These are phyloP conservation scores for Coecobrya sp. DNA, from an alignment of 2,888 invertebrate species.

Conservation along the genomic window DNA sequence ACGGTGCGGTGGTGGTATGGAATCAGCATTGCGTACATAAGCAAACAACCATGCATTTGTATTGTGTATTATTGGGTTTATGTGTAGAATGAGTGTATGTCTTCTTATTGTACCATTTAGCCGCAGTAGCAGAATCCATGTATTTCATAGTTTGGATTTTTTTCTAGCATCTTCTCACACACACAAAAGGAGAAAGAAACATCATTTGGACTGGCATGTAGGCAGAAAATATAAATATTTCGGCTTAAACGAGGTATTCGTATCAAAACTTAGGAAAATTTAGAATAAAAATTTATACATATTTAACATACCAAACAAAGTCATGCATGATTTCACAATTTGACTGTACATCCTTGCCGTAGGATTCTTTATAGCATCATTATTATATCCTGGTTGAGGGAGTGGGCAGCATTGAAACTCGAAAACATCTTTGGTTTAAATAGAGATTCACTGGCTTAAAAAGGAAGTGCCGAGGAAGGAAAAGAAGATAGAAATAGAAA, in stretches of 20 bases:
- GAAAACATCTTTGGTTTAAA: neutral
- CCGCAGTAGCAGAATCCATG: neutral
- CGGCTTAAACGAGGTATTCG: neutral
- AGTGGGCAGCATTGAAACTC: neutral
- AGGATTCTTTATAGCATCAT: slow-evolving; percentile 1
- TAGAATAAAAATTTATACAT: slow-evolving; percentile 53
- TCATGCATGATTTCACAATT: slow-evolving; percentile 62
- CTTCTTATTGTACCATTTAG: neutral
- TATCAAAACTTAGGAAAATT: neutral
- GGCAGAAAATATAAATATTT: slow-evolving; percentile 3
- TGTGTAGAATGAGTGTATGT: neutral
- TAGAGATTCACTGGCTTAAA: too few relatives aligned
- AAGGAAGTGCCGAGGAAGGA: too few relatives aligned
- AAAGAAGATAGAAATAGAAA: neutral
- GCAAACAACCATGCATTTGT: slow-evolving; percentile 22
- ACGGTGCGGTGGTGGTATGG: slow-evolving; percentile 32
- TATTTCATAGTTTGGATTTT: neutral
- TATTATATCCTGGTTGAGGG: neutral
- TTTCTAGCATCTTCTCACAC: slow-evolving; percentile 6
- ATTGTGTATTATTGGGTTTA: neutral
- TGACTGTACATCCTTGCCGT: neutral
- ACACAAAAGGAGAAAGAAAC: neutral
- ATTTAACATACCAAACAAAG: slow-evolving; percentile 43
- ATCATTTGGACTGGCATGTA: slow-evolving; percentile 25
- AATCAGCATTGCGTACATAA: slow-evolving; percentile 46